These are phyloP conservation scores for Darevskia mixta DNA, from an alignment of 2,797 vertebrate genomes.

Conservation along the genomic window DNA sequence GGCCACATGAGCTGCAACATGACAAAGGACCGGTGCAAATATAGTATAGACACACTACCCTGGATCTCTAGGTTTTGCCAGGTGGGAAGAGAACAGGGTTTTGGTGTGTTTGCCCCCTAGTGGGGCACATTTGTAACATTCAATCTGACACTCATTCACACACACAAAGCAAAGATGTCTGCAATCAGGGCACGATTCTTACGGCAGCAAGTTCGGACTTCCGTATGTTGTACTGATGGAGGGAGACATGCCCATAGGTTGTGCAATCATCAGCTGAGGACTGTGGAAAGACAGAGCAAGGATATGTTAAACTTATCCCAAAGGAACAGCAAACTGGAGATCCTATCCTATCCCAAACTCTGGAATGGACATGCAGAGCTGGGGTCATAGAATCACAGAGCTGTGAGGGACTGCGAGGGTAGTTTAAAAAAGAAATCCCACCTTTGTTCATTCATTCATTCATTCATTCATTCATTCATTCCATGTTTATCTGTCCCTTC, in stretches of 20 bases:
- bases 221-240: neutral
- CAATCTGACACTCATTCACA: neutral
- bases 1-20: no score
- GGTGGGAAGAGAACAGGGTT: no score
- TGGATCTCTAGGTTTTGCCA: no score
- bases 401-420: no score
- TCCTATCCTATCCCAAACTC: neutral
- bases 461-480: neutral
- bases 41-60: no score
- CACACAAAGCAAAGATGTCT: neutral
- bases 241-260: neutral
- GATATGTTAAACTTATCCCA: neutral
- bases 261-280: no score
- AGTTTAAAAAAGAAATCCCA: no score
- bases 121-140: neutral
- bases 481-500: neutral
- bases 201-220: neutral
- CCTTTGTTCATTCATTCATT: neutral
- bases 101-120: neutral
- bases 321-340: neutral
- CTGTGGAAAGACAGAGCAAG: constrained; percentile 12
- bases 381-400: no score
- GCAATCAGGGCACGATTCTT: constrained; percentile 1
- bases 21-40: no score
- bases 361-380: neutral